Conservation (phyloP, 2,113 vertebrate species). For the Pyrgilauda ruficollis region DNA sequence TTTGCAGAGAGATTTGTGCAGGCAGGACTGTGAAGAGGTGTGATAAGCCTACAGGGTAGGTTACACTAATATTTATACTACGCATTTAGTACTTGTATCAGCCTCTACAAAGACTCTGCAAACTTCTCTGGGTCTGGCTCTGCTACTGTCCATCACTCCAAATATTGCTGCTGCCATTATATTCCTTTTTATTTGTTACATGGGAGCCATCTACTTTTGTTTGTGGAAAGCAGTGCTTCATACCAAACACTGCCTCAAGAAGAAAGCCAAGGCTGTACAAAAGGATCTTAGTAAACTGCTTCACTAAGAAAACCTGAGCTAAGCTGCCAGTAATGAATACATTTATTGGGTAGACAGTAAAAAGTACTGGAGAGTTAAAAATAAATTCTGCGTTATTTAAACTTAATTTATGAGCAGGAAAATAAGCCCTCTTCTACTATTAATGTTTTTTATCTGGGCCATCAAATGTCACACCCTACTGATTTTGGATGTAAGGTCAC, state of each 20-base stretch:
- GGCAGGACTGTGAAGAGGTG: not conserved
- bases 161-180: not conserved
- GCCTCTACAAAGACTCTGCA: not conserved
- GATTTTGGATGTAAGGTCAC: slow-evolving; percentile 83
- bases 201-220: not conserved
- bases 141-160: not conserved
- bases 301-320: slow-evolving; percentile 38
- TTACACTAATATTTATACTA: not conserved
- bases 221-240: not conserved
- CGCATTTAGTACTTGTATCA: not conserved
- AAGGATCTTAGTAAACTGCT: slow-evolving; percentile 13
- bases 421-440: slow-evolving; percentile 77
- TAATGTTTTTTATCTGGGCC: slow-evolving; percentile 79
- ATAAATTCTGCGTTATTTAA: slow-evolving; percentile 82
- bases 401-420: slow-evolving; percentile 82
- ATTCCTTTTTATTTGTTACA: not conserved
- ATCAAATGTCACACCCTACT: slow-evolving; percentile 80
- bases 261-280: not conserved
- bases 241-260: not conserved
- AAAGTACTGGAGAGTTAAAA: slow-evolving; percentile 82
- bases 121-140: not conserved
- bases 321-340: slow-evolving; percentile 69
- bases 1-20: not conserved
- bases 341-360: slow-evolving; percentile 77
- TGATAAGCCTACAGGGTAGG: not conserved